Percentiles rank a stretch among this genome's conserved stretches.
phyloP scores from a whole-genome alignment of 2,113 vertebrate genomes.

The Oenanthe melanoleuca region DNA sequence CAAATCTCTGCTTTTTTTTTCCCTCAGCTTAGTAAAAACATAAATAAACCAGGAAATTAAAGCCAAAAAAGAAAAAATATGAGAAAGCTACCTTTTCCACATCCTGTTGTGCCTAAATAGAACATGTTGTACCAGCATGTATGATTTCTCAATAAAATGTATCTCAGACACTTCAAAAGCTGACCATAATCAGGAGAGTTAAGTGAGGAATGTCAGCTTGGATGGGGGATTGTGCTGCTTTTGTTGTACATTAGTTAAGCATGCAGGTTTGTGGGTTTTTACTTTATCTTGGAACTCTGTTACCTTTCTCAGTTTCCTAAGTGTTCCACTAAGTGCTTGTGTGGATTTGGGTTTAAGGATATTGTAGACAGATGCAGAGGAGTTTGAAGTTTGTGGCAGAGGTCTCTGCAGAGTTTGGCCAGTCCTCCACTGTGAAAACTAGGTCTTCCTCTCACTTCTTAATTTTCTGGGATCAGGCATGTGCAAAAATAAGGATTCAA shows the following conservation, averaged over 20 bases:
- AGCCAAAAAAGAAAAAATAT: not conserved
- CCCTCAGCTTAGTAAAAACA: constrained; percentile 1
- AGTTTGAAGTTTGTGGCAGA: not conserved
- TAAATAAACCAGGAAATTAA: constrained; percentile 56
- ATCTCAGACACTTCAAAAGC: not conserved
- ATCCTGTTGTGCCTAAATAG: constrained; percentile 24
- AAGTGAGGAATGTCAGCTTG: constrained; percentile 45
- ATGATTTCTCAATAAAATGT: not conserved
- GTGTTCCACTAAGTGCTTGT: not conserved
- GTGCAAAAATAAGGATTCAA: not conserved
- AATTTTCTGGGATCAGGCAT: not conserved
- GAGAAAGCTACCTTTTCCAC: not conserved
- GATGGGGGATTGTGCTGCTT: not conserved
- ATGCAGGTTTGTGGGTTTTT: not conserved
- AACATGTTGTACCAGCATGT: not conserved
- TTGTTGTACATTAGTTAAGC: constrained; percentile 42
- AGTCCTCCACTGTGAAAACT: not conserved
- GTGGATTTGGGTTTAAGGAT: constrained; percentile 23
- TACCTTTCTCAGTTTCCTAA: constrained; percentile 4
- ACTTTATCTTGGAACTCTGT: constrained; percentile 35
- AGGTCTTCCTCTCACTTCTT: not conserved
- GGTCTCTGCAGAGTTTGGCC: not conserved
- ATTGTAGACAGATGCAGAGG: not conserved
- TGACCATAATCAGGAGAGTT: constrained; percentile 30
- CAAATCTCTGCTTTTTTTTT: not conserved